These are phyloP conservation scores for Parochlus steinenii DNA, from an alignment of 2,888 invertebrate genomes.

Conservation along the genomic window DNA sequence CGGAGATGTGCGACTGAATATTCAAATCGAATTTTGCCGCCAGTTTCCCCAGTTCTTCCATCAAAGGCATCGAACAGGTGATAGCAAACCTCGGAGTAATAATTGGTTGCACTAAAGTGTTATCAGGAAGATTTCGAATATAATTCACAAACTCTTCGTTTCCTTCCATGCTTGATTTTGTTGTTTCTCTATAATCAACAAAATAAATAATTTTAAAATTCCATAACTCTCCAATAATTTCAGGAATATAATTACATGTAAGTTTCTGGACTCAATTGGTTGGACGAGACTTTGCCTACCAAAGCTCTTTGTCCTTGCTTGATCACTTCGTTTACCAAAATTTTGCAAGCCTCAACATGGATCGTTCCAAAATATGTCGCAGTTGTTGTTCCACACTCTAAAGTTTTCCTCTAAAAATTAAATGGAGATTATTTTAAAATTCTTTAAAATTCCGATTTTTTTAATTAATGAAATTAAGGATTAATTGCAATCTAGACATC, in stretches of 20 bases:
- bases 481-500: not conserved
- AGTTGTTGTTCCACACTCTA: conserved; percentile 71
- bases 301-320: conserved; percentile 62
- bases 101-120: conserved; percentile 51
- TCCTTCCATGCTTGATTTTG: conserved; percentile 40
- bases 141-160: conserved; percentile 44
- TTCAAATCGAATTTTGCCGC: conserved; percentile 48
- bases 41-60: conserved; percentile 48
- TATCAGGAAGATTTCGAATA: conserved; percentile 32
- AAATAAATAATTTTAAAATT: not conserved
- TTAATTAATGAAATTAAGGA: conserved; percentile 1
- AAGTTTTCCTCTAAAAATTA: conserved; percentile 45
- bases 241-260: conserved; percentile 22
- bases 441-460: conserved; percentile 7
- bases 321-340: conserved; percentile 49
- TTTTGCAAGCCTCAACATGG: conserved; percentile 48
- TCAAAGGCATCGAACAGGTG: conserved; percentile 53
- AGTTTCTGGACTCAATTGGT: conserved; percentile 25
- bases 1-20: conserved; percentile 79
- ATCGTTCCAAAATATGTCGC: conserved; percentile 78
- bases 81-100: conserved; percentile 78
- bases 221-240: not conserved
- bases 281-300: conserved; percentile 58
- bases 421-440: conserved; percentile 8
- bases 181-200: conserved; percentile 37